phyloP scores from a whole-genome alignment of 2,888 invertebrate genomes.

The Sussaba pulchella region DNA sequence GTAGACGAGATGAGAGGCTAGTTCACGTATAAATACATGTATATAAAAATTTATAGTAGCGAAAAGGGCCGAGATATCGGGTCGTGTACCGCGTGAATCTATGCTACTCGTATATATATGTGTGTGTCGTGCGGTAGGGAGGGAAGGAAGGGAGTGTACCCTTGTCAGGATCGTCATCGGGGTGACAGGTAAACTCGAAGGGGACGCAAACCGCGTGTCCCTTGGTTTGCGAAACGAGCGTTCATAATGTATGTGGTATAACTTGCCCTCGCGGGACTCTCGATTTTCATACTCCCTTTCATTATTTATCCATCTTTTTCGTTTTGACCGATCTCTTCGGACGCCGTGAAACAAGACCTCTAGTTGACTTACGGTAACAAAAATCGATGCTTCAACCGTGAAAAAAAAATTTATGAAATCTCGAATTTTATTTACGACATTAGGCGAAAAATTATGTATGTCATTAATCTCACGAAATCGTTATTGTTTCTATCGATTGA shows the following conservation, averaged over 20 bases:
- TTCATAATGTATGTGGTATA: slow-evolving; percentile 66
- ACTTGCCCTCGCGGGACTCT: slow-evolving; percentile 61
- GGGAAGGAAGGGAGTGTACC: slow-evolving; percentile 73
- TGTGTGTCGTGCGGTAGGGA: slow-evolving; percentile 36
- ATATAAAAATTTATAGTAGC: slow-evolving; percentile 31
- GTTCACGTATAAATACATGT: slow-evolving; percentile 34
- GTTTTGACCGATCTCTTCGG: not conserved
- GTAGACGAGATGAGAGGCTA: slow-evolving; percentile 40
- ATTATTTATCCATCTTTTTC: not conserved
- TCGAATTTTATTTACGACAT: no score
- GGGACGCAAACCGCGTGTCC: slow-evolving; percentile 67
- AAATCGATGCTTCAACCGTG: no score
- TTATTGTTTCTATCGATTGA: no score
- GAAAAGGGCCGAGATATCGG: slow-evolving; percentile 25
- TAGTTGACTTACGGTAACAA: no score
- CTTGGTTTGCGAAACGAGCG: slow-evolving; percentile 59
- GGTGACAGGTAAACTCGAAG: slow-evolving; percentile 80
- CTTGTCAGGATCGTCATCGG: slow-evolving; percentile 83
- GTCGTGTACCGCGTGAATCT: not conserved
- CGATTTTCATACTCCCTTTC: slow-evolving; percentile 6
- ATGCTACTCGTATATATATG: slow-evolving; percentile 10
- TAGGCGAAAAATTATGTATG: no score
- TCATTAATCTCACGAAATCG: no score
- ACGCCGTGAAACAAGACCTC: not conserved
- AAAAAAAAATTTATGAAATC: no score